These are phyloP conservation scores for Eumacrocentrus americanus DNA, from an alignment of 2,888 invertebrate species.

Conservation along the genomic window DNA sequence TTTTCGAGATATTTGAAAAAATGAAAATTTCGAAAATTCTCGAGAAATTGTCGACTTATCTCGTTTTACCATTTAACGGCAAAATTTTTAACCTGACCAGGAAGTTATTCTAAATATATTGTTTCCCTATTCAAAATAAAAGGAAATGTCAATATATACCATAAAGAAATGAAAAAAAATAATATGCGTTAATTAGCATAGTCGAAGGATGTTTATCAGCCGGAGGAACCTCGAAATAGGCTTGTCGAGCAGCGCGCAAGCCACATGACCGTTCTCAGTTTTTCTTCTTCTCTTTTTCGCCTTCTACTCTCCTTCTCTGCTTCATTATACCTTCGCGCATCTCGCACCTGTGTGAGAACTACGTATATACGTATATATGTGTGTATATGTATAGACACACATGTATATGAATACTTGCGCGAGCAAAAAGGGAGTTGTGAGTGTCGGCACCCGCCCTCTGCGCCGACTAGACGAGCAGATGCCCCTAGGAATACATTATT, in stretches of 20 bases:
- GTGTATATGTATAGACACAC: not conserved
- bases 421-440: slow-evolving; percentile 19
- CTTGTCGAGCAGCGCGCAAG: slow-evolving; percentile 11
- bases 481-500: slow-evolving; percentile 41
- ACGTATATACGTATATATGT: slow-evolving; percentile 10
- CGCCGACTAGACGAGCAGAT: slow-evolving; percentile 40
- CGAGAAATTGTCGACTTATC: no score
- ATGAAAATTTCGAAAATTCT: no score
- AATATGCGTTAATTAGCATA: slow-evolving; percentile 23
- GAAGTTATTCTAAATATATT: not conserved
- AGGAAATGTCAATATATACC: slow-evolving; percentile 6
- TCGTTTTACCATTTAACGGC: no score
- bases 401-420: not conserved
- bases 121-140: not conserved
- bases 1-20: no score
- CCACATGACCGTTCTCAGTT: slow-evolving; percentile 22
- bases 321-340: slow-evolving; percentile 29
- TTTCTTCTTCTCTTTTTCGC: slow-evolving; percentile 10
- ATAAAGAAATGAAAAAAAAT: not conserved
- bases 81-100: not conserved
- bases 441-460: slow-evolving; percentile 32
- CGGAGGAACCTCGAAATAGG: slow-evolving; percentile 10
- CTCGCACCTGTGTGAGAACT: slow-evolving; percentile 25
- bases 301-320: slow-evolving; percentile 25
- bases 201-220: slow-evolving; percentile 26